Percentiles rank a stretch among this genome's conserved stretches.
Evolutionary conservation across 1,140 invertebrate species (phyloP).

Genomic region (Pogonognathellus flavescens): DNA sequence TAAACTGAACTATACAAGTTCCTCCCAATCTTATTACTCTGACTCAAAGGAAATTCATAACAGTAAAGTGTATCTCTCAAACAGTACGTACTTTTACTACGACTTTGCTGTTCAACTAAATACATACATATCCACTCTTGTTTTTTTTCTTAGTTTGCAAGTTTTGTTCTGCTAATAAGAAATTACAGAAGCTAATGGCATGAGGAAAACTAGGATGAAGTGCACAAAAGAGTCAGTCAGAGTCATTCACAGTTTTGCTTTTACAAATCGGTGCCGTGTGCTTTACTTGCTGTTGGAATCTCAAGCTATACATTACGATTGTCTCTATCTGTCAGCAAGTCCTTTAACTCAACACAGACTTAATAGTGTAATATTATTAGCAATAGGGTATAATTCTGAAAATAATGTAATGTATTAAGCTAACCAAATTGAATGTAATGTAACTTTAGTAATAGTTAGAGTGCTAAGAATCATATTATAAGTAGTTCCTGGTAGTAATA

Average conservation of each 20-base stretch:
- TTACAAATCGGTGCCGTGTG: too few species aligned
- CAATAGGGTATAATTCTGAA: not conserved
- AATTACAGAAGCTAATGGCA: not conserved
- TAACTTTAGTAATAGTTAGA: not conserved
- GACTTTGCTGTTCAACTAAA: too few species aligned
- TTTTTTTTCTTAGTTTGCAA: not conserved
- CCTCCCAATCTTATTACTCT: not conserved
- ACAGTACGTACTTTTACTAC: not conserved
- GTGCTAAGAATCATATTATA: not conserved
- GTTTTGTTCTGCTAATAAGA: not conserved
- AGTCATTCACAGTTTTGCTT: not conserved
- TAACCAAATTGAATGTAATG: not conserved
- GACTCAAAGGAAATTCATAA: not conserved
- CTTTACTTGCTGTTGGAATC: too few species aligned
- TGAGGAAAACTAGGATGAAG: not conserved
- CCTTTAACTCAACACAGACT: too few species aligned
- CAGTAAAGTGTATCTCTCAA: not conserved
- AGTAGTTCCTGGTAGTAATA: not conserved
- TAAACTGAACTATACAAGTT: not conserved
- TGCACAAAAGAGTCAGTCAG: not conserved
- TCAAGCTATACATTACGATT: too few species aligned
- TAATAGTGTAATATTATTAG: too few species aligned
- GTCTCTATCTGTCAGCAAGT: too few species aligned
- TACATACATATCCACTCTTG: too few species aligned
- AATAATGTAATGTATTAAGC: not conserved